Evolutionary conservation across 1,140 invertebrate genomes (phyloP).

Genomic region (Thaumatotibia leucotreta): DNA sequence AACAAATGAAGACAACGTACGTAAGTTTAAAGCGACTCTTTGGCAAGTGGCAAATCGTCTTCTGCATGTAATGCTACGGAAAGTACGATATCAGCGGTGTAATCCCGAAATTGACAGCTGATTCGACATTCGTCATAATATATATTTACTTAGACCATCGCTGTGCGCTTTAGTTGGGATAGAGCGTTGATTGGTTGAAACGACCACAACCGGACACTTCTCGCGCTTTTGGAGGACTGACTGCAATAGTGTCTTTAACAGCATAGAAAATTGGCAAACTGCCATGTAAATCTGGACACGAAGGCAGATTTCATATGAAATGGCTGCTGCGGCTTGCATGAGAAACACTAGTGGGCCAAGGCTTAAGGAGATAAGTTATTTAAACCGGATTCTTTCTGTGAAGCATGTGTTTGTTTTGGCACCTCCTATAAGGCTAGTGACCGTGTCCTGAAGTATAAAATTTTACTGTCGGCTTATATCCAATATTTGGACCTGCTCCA

Average conservation of each 20-base stretch:
- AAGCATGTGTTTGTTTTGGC: not conserved
- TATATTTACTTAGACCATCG: too few relatives aligned
- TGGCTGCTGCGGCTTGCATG: not conserved
- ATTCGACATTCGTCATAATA: not conserved
- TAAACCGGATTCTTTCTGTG: not conserved
- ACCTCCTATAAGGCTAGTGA: not conserved
- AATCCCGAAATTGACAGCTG: not conserved
- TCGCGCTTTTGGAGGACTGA: not conserved
- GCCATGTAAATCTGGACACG: not conserved
- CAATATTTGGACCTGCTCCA: not conserved
- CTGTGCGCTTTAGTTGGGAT: too few relatives aligned
- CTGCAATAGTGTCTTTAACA: not conserved
- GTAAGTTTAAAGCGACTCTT: too few relatives aligned
- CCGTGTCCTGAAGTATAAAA: not conserved
- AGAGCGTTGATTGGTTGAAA: too few relatives aligned
- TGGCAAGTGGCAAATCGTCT: too few relatives aligned
- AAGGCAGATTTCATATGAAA: not conserved
- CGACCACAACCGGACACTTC: too few relatives aligned
- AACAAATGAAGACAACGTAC: too few relatives aligned
- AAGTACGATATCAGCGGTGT: not conserved
- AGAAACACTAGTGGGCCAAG: not conserved
- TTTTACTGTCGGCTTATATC: not conserved
- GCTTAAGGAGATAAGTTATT: not conserved
- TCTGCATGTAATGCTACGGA: too few relatives aligned
- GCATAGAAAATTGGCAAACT: not conserved